Percentiles rank a stretch among this genome's conserved stretches.
Conservation (phyloP, 2,888 invertebrate genomes). For the Griposia aprilina region DNA sequence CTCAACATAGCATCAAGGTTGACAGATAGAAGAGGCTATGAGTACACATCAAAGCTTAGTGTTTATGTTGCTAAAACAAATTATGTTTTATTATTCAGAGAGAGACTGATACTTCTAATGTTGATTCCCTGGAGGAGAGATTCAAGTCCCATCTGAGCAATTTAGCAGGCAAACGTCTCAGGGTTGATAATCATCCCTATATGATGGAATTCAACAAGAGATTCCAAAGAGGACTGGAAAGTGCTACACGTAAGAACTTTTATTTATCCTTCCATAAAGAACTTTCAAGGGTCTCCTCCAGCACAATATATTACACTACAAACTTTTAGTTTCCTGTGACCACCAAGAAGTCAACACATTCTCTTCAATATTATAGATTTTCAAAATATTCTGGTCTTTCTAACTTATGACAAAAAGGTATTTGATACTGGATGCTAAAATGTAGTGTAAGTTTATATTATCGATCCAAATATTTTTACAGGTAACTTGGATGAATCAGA, state of each 20-base stretch:
- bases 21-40: neutral
- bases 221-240: conserved; percentile 72
- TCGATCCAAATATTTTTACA: conserved; percentile 65
- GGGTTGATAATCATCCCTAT: conserved; percentile 79
- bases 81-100: conserved; percentile 67
- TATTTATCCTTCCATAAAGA: neutral
- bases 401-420: neutral
- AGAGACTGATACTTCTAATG: conserved; percentile 79
- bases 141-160: conserved; percentile 75
- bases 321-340: neutral
- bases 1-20: neutral
- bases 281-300: neutral
- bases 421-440: neutral
- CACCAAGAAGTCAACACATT: neutral
- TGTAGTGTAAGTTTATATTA: neutral
- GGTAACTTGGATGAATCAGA: conserved; percentile 83
- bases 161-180: conserved; percentile 73
- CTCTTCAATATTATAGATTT: neutral
- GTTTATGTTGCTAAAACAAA: neutral
- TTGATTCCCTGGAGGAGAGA: conserved; percentile 77
- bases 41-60: neutral
- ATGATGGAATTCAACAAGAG: conserved; percentile 79
- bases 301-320: neutral
- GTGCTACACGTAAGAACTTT: conserved; percentile 71
- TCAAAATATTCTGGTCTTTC: neutral